Percentiles rank a stretch among this genome's conserved stretches.
Conservation (phyloP, 2,888 invertebrate genomes). For the Eristalinus sepulchralis region DNA sequence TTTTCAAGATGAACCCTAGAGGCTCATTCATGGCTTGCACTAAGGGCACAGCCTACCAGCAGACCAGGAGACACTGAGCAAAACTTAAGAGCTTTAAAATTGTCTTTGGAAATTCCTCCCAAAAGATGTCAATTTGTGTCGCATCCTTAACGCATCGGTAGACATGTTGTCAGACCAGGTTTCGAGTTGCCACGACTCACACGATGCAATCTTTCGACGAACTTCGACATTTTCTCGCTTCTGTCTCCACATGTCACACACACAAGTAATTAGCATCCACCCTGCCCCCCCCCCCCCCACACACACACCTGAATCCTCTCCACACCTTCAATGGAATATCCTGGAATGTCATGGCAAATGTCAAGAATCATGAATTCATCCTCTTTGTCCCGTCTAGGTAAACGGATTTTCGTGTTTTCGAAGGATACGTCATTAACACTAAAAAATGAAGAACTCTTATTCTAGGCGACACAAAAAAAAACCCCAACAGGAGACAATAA, state of each 20-base stretch:
- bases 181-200: not conserved
- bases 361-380: not conserved
- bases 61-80: too few relatives aligned
- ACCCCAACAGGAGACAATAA: slow-evolving; percentile 13
- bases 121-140: not conserved
- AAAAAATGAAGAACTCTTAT: slow-evolving; percentile 63
- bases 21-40: too few relatives aligned
- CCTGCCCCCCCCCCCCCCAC: not conserved
- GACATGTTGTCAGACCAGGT: not conserved
- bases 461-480: not conserved
- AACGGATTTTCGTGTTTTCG: slow-evolving; percentile 66
- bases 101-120: not conserved
- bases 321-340: not conserved
- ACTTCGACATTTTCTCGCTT: not conserved
- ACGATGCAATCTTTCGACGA: not conserved
- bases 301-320: not conserved
- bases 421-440: slow-evolving; percentile 68
- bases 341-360: not conserved
- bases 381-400: slow-evolving; percentile 1
- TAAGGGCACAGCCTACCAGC: too few relatives aligned
- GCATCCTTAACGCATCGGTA: not conserved
- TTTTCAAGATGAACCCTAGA: too few relatives aligned
- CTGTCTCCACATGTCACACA: not conserved
- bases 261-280: not conserved
- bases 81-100: too few relatives aligned